Evolutionary conservation across 2,888 invertebrate genomes (phyloP), one percentile per base, ranked within the genome.

Genomic region (Coleophora flavipennella): DNA sequence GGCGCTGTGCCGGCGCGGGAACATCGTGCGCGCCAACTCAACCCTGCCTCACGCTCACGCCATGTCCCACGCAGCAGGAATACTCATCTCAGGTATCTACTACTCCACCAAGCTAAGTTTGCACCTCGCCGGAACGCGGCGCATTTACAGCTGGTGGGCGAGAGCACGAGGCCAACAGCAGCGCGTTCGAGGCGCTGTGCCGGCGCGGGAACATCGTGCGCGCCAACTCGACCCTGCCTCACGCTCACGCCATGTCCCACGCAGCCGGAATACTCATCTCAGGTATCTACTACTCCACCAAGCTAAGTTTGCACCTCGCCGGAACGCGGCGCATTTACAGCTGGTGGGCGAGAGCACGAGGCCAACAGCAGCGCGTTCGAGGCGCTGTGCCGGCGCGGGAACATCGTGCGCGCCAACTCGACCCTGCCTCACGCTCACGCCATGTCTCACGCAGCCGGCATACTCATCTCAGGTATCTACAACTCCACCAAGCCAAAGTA

Each of bases 181-280:
- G 36, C 20, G 77, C 77, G 33, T 76, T 77, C 55, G 85, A 85
- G 9, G 79, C 79, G 48, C 46, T 83, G 13, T 74, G 76, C 37
- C 72, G 74, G 0, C 77, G 81, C 56, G 76, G 75, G 1, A 75
- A 72, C 62, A 85, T 85, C 33, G 79, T 85, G 36, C 11, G 11
- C 20, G 44, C n/a, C n/a, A n/a, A n/a, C n/a, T n/a, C n/a, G n/a
- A 46, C 58, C 41, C 49, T 57, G 43, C 54, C 64, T 10, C 71
- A 67, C 42, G 69, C 74, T 31, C 73, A 77, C 36, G 70, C 68
- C 1, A 55, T 78, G 33, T 68, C 66, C 33, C 59, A 76, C 40
- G 78, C 85, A 41, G 87, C 87, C 4, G 87, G 87, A 11, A 78
- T 87, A 49, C 79, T 87, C 35, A 87, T 87, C 45, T 84, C 87